A percentile compares a stretch with the other conserved stretches of the same genome.
Evolutionary conservation across 2,113 vertebrate species (phyloP).

Genomic region (Cebidichthys violaceus): DNA sequence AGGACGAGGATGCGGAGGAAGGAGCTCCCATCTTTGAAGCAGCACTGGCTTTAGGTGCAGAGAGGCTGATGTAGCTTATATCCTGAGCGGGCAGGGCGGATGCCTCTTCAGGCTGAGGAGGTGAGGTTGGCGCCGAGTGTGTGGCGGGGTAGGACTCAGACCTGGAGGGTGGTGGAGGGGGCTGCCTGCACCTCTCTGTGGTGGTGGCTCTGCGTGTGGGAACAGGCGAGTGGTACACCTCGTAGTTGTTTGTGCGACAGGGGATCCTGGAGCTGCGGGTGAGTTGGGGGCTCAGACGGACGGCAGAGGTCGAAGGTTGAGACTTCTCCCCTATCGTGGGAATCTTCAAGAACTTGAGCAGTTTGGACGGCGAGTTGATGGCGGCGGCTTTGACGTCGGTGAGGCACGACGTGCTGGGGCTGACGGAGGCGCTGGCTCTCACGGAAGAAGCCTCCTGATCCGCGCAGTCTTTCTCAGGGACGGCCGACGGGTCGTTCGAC

Average conservation of each 20-base stretch:
- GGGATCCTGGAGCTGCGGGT: conserved; percentile 92
- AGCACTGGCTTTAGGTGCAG: conserved; percentile 74
- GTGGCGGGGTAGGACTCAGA: conserved; percentile 82
- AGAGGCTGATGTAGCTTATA: conserved; percentile 77
- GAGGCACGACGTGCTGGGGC: conserved; percentile 82
- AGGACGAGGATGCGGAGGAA: conserved; percentile 51
- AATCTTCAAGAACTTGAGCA: conserved; percentile 92
- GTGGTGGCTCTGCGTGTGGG: conserved; percentile 84
- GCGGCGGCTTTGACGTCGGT: conserved; percentile 83
- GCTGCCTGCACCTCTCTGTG: conserved; percentile 80
- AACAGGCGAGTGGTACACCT: conserved; percentile 89
- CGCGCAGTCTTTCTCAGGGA: conserved; percentile 66
- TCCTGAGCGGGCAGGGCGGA: conserved; percentile 74
- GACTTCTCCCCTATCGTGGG: conserved; percentile 85
- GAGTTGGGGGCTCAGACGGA: conserved; percentile 92
- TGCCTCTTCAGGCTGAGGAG: conserved; percentile 78
- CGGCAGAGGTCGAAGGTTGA: conserved; percentile 72
- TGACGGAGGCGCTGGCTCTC: conserved; percentile 82
- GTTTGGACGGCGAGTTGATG: conserved; percentile 88
- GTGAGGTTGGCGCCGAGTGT: conserved; percentile 84
- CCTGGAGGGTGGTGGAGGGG: conserved; percentile 76
- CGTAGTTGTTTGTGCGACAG: conserved; percentile 91
- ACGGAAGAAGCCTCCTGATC: conserved; percentile 73
- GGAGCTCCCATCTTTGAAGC: conserved; percentile 66
- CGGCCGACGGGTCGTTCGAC: conserved; percentile 2